Evolutionary conservation across 2,888 invertebrate species (phyloP), one percentile per base, ranked within the genome.

Genomic region (Caenorhabditis auriculariae): DNA sequence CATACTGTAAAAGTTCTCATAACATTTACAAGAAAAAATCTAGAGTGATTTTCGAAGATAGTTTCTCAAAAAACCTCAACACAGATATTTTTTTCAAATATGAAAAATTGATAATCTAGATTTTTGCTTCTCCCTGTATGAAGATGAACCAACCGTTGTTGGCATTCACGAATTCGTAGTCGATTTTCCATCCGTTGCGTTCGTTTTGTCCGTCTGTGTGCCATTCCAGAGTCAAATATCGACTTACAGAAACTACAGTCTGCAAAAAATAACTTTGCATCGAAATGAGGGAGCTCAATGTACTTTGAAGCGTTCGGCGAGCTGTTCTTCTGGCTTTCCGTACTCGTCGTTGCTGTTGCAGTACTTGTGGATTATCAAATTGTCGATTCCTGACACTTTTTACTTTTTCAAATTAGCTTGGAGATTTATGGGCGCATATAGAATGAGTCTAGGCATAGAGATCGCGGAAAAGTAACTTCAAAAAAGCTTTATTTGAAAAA

Each of bases 151-250:
- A 19, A 53, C 59, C 56, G 4, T 59, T 57, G 15, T 49, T 41
- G 19, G 54, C 57, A 41, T 60, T 54, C 23, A 75, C 61, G 58
- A 77, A 77, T 37, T 73, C 72, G 29, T 72, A 77, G 19, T 66
- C 63, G 24, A 76, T 26, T 38, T 63, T 59, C 68, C 74, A 78
- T 55, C 78, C 78, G 6, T 32, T 42, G 2, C 35, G 21, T 28
- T 67, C 60, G 26, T 52, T 54, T 9, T 54, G 46, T 9, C 29
- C 39, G 49, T 79, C 68, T 1, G 75, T 66, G 6, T 52, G 41
- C 70, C 76, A 79, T 15, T 53, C 26, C 17, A 79, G 41, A 0
- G 66, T 65, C 46, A 70, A 19, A 24, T 53, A 62, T 41, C 66
- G 51, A 54, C 48, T 17, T 12, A 9, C 35, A 12, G 35, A 32